Percentiles rank a stretch among this genome's conserved stretches.
Conservation (phyloP, 2,113 vertebrate species). For the Oreochromis tanganicae region DNA sequence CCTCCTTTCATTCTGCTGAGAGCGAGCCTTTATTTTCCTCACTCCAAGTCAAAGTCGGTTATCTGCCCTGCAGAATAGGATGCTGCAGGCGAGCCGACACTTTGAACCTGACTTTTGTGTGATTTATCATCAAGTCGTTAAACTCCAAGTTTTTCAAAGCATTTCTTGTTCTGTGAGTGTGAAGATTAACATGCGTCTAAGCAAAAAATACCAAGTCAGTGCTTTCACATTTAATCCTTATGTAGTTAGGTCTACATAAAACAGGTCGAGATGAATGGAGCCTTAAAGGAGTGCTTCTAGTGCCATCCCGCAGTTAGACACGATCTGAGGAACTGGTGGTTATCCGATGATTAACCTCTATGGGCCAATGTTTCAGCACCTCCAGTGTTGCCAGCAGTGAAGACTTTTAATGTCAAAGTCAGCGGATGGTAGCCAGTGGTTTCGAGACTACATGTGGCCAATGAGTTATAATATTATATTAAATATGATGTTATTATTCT, state of each 20-base stretch:
- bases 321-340: background rate
- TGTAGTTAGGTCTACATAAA: background rate
- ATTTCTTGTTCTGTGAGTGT: background rate
- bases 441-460: background rate
- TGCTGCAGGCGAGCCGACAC: background rate
- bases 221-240: background rate
- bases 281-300: background rate
- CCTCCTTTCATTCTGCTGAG: constrained; percentile 1
- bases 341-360: background rate
- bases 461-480: background rate
- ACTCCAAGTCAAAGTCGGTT: background rate
- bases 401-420: background rate
- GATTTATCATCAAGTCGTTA: background rate
- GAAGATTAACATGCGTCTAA: background rate
- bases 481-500: background rate
- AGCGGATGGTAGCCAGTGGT: background rate
- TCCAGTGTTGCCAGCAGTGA: background rate
- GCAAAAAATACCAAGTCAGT: background rate
- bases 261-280: background rate
- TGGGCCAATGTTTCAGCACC: background rate
- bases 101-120: background rate
- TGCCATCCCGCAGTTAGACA: background rate
- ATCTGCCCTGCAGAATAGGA: background rate
- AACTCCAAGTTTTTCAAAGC: background rate
- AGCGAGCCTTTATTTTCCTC: background rate